Base-by-base conservation (phyloP, 2,888 invertebrate genomes). In the Matsumyia berberina region DNA sequence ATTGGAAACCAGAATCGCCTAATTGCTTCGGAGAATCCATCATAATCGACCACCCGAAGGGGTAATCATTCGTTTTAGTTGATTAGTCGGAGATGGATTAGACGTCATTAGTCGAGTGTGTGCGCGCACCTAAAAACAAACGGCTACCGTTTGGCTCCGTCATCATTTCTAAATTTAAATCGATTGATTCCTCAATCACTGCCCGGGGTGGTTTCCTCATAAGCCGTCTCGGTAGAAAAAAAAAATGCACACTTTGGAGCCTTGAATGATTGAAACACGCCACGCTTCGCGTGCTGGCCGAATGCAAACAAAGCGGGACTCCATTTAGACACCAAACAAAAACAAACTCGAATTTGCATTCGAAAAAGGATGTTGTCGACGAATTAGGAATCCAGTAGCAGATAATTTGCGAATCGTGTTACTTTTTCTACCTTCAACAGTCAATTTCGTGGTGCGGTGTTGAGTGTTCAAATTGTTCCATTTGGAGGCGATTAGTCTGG, bases 341-440 rank as follows among this genome's bases (percentile, higher is more conserved):
- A 17, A 9, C 15, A 39, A 53, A 42, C 64, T 58, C 44, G n/a
- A 64, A 85, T 85, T 85, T 85, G 85, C 80, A 85, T 80, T 19
- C 33, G 24, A 76, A 29, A 69, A 80, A 51, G 64, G 66, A 70
- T 76, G 44, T 33, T 60, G 70, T 39, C 51, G 60, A 60, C 49
- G 74, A 74, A 70, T 74, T 73, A 51, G 80, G 57, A 80, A 85
- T 80, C 67, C 85, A 33, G 85, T 85, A 85, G 85, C 85, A 74
- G 39, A 67, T 73, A 79, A 78, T 83, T 64, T 79, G 44, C 37
- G 37, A 73, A 72, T 83, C 85, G 80, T 80, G 80, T 53, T 57
- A 19, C 19, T 79, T 79, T 76, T 74, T 73, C 19, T 69, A 35
- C 51, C 57, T 29, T 80, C 73, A 80, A 66, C 80, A 66, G 69